Evolutionary conservation across 2,797 vertebrate species (phyloP).

Genomic region (Brotogeris chrysoptera): DNA sequence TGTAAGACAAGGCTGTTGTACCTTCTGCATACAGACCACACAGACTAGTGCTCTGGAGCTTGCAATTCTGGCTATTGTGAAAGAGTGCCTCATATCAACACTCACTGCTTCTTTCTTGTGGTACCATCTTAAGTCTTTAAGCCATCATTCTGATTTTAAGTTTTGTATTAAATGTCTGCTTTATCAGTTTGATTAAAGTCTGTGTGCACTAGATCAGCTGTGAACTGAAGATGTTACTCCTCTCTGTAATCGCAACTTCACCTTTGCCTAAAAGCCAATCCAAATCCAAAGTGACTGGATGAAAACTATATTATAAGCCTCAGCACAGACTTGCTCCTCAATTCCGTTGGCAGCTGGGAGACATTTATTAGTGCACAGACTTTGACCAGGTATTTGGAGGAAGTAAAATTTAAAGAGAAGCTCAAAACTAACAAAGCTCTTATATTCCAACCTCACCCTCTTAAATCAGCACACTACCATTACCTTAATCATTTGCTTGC

Average conservation of each 20-base stretch:
- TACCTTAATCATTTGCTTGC: constrained; percentile 98
- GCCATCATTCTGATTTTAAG: background rate
- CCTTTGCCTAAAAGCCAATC: background rate
- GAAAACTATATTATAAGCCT: background rate
- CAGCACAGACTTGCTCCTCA: background rate
- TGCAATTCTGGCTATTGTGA: background rate
- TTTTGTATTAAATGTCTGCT: background rate
- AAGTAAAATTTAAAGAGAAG: background rate
- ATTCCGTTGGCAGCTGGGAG: background rate
- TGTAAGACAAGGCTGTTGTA: background rate
- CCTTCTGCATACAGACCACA: background rate
- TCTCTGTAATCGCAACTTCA: background rate
- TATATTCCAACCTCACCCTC: background rate
- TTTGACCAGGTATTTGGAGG: background rate
- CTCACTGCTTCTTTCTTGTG: background rate
- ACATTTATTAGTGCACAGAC: background rate
- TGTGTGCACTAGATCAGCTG: background rate
- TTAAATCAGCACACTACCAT: background rate
- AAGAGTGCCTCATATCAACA: background rate
- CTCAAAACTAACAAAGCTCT: background rate
- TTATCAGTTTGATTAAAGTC: background rate
- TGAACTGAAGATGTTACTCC: background rate
- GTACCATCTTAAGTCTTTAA: background rate
- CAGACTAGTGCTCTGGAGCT: no score
- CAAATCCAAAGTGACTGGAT: background rate